Evolutionary conservation across 1,140 invertebrate species (phyloP).

Genomic region (Ceratosolen solmsi): DNA sequence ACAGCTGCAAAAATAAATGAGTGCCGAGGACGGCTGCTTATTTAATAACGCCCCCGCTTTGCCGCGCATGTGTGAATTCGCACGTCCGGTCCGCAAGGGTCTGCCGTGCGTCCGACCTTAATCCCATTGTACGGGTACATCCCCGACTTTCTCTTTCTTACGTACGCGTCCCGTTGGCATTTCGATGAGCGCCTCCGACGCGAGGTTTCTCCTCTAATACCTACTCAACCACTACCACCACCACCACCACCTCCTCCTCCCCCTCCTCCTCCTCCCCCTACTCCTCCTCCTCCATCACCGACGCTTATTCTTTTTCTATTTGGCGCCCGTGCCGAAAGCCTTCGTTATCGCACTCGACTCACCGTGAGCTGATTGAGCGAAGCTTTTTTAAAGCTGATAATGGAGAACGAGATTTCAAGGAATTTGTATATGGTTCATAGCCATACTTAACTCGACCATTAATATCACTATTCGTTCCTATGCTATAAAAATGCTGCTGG

Average conservation of each 20-base stretch:
- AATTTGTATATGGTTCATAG: too few species aligned
- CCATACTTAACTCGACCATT: too few species aligned
- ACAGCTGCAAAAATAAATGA: slow-evolving; percentile 62
- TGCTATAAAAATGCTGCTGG: too few species aligned
- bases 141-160: not conserved
- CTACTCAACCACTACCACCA: too few species aligned
- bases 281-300: not conserved
- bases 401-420: too few species aligned
- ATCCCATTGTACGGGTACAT: not conserved
- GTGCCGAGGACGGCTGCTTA: slow-evolving; percentile 44
- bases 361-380: too few species aligned
- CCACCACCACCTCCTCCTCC: too few species aligned
- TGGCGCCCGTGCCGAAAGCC: too few species aligned
- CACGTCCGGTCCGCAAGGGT: not conserved
- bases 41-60: slow-evolving; percentile 53
- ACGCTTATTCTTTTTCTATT: not conserved
- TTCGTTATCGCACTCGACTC: too few species aligned
- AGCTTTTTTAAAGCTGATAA: not conserved
- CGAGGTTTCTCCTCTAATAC: not conserved
- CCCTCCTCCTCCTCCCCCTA: not conserved
- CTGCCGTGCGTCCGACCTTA: not conserved
- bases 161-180: not conserved
- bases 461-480: too few species aligned
- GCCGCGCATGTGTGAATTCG: not conserved
- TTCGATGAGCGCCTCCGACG: too few species aligned